Base-by-base conservation (phyloP, 2,797 vertebrate species). In the Gastrophryne carolinensis region DNA sequence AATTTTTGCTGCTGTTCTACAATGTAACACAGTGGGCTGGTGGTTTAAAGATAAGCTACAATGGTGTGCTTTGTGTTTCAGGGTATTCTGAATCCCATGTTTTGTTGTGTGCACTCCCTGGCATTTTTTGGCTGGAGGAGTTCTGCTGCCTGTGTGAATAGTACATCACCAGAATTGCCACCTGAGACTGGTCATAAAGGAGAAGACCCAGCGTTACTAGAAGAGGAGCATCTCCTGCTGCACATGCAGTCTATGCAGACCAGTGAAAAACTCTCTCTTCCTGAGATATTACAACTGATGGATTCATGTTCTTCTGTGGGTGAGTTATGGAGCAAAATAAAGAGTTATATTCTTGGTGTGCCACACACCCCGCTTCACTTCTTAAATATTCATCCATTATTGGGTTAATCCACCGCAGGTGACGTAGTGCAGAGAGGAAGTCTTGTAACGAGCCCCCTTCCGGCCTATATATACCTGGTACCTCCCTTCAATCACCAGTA, bases 51-150 rank as follows among this genome's bases (percentile, higher is more conserved):
- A 61, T 60, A 61, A 37, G 29, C 8, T n/a, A 61, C 69, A 72
- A 50, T 50, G 15, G 15, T n/a, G 2, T n/a, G 32, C 44, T 68
- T 57, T 75, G 56, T 39, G 23, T 68, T 62, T 53, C 52, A 76
- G 73, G 58, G 73, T 44, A 63, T 76, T 19, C 15, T 76, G 58
- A 76, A 76, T 56, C 73, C 73, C 8, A 62, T 63, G 35, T 76
- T 63, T 70, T 76, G 73, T 17, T 61, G 57, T 4, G 49, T 76
- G 9, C 65, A 76, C 70, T 76, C 57, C 34, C 57, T 76, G 49
- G 73, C 66, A 32, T 76, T 70, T 52, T 70, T 63, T 56, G 73
- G 66, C 21, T 70, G 73, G 73, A 76, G 66, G 49, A 63, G 47
- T 52, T 39, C 65, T 62, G 47, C 26, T 27, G 17, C 35, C 37